phyloP scores from a whole-genome alignment of 2,113 vertebrate genomes.

The Tiliqua scincoides region DNA sequence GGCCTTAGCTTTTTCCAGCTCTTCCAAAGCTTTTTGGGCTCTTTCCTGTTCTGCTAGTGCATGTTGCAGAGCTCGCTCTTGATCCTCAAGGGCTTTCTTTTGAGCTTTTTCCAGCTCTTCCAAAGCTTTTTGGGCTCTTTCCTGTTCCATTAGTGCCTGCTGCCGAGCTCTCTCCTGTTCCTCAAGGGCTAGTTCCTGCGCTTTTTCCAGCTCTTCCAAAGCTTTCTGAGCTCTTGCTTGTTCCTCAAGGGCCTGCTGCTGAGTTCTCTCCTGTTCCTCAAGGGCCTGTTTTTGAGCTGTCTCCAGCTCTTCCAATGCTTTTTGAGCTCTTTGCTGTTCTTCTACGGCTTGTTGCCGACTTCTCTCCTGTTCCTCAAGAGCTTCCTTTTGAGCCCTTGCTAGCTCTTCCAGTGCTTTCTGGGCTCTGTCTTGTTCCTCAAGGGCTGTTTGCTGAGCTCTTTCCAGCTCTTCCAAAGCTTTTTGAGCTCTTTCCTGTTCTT shows the following conservation, averaged over 20 bases:
- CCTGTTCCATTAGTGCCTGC: not conserved
- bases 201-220: not conserved
- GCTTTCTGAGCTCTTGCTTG: not conserved
- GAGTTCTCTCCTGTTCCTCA: constrained; percentile 8
- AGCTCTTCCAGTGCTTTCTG: not conserved
- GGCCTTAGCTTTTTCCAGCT: not conserved
- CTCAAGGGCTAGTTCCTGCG: too few relatives aligned
- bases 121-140: not conserved
- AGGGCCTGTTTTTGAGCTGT: not conserved
- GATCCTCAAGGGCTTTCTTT: not conserved
- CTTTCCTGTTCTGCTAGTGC: not conserved
- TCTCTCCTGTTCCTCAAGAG: too few relatives aligned
- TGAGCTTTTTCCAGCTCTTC: not conserved
- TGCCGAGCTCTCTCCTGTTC: not conserved
- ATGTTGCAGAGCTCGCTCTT: not conserved
- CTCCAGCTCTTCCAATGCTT: not conserved
- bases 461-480: not conserved
- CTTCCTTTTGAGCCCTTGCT: not conserved
- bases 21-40: not conserved
- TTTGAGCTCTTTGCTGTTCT: not conserved
- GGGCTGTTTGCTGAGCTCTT: not conserved
- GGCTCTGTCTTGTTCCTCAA: not conserved
- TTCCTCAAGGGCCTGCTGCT: constrained; percentile 4
- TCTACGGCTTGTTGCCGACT: not conserved
- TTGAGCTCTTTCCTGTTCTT: not conserved